Conservation (phyloP, 1,140 invertebrate genomes). For the Tachypleus tridentatus region DNA sequence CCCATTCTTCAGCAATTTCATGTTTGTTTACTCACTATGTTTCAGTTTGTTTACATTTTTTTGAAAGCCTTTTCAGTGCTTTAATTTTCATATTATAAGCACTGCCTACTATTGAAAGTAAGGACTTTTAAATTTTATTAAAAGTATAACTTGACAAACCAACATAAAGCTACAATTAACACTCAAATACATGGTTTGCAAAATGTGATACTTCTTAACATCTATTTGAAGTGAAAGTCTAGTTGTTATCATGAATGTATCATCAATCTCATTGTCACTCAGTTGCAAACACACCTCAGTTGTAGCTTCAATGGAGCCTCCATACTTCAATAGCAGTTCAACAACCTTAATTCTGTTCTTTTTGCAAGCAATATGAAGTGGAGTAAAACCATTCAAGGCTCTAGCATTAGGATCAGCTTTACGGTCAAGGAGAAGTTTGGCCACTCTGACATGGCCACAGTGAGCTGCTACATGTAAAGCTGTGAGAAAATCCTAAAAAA, state of each 20-base stretch:
- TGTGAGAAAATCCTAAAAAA: constrained; percentile 74
- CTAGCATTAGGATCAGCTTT: constrained; percentile 85
- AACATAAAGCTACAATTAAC: no score
- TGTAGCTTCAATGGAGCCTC: constrained; percentile 74
- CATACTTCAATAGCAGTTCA: constrained; percentile 85
- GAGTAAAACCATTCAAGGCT: constrained; percentile 91
- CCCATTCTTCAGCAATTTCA: no score
- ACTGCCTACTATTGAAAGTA: no score
- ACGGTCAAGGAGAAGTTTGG: constrained; percentile 90
- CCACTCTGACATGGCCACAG: constrained; percentile 87
- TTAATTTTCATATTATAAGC: no score
- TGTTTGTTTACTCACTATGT: no score
- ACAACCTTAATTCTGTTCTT: constrained; percentile 94
- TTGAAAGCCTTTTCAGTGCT: no score
- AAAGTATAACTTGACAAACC: no score
- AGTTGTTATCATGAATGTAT: neutral
- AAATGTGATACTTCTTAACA: no score
- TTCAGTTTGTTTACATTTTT: no score
- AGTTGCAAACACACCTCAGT: constrained; percentile 50
- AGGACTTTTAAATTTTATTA: no score
- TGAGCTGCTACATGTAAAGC: constrained; percentile 93
- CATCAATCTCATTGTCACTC: neutral
- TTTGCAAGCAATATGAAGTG: constrained; percentile 92
- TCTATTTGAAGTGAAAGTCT: neutral
- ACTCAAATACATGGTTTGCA: no score